phyloP scores from a whole-genome alignment of 2,797 vertebrate genomes.

The Tenualosa ilisha region DNA sequence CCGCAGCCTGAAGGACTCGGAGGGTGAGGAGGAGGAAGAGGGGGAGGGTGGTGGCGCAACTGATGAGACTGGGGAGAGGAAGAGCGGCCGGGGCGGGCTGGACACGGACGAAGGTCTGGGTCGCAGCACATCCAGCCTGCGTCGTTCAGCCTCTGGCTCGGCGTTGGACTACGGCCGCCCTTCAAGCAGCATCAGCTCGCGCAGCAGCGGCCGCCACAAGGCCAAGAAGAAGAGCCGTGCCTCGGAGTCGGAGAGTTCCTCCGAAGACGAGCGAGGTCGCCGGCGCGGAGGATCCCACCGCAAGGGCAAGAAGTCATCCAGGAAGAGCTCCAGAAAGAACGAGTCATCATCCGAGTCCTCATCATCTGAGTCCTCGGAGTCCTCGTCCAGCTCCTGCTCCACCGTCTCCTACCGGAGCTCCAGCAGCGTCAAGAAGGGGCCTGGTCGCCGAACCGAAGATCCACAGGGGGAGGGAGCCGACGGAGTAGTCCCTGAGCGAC shows the following conservation, averaged over 20 bases:
- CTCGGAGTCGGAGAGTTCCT: constrained; percentile 71
- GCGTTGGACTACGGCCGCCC: constrained; percentile 76
- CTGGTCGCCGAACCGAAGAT: constrained; percentile 54
- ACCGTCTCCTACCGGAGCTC: constrained; percentile 87
- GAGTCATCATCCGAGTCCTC: constrained; percentile 68
- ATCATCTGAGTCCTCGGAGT: constrained; percentile 69
- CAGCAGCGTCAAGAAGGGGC: constrained; percentile 87
- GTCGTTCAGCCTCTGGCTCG: constrained; percentile 77
- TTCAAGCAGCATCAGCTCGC: constrained; percentile 65
- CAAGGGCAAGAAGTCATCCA: constrained; percentile 80
- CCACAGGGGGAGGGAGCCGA: constrained; percentile 50
- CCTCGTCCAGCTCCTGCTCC: constrained; percentile 82
- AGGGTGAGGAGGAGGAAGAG: constrained; percentile 72
- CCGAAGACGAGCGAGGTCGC: constrained; percentile 57
- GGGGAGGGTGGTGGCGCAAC: constrained; percentile 58
- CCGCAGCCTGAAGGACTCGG: constrained; percentile 81
- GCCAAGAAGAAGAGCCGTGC: constrained; percentile 65
- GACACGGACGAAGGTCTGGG: constrained; percentile 57
- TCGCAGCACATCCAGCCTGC: constrained; percentile 65
- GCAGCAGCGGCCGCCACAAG: constrained; percentile 53
- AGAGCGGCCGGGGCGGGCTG: constrained; percentile 59
- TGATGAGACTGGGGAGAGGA: constrained; percentile 68
- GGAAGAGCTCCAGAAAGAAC: constrained; percentile 59
- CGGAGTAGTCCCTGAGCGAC: constrained; percentile 35
- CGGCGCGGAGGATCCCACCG: constrained; percentile 26